Evolutionary conservation across 2,797 vertebrate species (phyloP), one percentile per base, ranked within the genome.

Genomic region (Gouania willdenowi): DNA sequence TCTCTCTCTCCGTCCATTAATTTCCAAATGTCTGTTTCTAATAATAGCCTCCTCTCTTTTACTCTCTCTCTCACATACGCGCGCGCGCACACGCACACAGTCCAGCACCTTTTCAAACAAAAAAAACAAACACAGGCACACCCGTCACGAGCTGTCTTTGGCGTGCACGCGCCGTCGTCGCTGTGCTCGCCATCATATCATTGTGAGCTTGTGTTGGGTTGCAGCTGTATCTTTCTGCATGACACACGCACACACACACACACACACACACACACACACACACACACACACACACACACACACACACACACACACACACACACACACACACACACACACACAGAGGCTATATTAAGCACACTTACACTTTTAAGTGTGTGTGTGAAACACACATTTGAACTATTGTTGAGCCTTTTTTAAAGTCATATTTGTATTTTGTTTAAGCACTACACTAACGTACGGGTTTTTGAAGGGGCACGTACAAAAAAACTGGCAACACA

Each of bases 21-120:
- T 89, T 87, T 84, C 58, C 73, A 85, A 85, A 85, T 75, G 80
- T 81, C 81, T 85, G 81, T 66, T 75, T 68, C 85, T 88, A 87
- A 86, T 75, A 86, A 85, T 88, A 87, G 88, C n/a, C 25, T 1
- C 5, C n/a, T 23, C 26, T 63, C 50, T n/a, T 46, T 56, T 77
- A 60, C 75, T 68, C 65, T 71, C 64, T 55, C 76, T 69, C 34
- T 50, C 77, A 74, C 82, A 83, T n/a, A n/a, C n/a, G n/a, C n/a
- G n/a, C n/a, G n/a, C n/a, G n/a, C n/a, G n/a, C n/a, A n/a, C n/a
- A n/a, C n/a, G n/a, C n/a, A n/a, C n/a, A n/a, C n/a, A n/a, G n/a
- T n/a, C n/a, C n/a, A n/a, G n/a, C n/a, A n/a, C n/a, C n/a, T n/a
- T n/a, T n/a, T n/a, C n/a, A n/a, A n/a, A n/a, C n/a, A n/a, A n/a